Conservation (phyloP, 1,140 invertebrate genomes). For the Zaprionus kolodkinae region DNA sequence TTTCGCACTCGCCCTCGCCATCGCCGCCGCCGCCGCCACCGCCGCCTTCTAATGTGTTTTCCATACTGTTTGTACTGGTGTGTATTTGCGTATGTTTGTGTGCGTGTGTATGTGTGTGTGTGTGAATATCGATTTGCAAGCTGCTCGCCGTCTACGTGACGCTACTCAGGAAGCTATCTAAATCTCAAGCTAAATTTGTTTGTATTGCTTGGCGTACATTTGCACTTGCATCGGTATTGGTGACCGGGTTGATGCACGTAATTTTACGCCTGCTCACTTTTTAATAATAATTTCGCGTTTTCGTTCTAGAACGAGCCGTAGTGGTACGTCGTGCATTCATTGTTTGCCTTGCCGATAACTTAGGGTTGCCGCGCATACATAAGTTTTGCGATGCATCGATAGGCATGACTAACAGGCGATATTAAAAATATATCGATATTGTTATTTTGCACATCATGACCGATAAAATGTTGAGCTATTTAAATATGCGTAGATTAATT, state of each 20-base stretch:
- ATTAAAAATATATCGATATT: slow-evolving; percentile 16
- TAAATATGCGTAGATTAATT: not conserved
- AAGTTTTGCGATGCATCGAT: slow-evolving; percentile 15
- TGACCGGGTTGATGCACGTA: slow-evolving; percentile 48
- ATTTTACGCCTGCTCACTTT: slow-evolving; percentile 37
- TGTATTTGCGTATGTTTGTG: slow-evolving; percentile 46
- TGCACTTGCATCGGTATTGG: slow-evolving; percentile 45
- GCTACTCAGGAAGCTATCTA: slow-evolving; percentile 66
- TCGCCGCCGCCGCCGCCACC: slow-evolving; percentile 29
- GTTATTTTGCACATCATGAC: not conserved
- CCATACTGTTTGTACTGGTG: slow-evolving; percentile 61
- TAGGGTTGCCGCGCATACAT: slow-evolving; percentile 22
- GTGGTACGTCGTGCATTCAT: slow-evolving; percentile 53
- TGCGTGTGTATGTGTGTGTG: slow-evolving; percentile 36
- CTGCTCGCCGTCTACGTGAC: slow-evolving; percentile 73
- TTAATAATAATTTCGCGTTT: slow-evolving; percentile 56
- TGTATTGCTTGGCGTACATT: slow-evolving; percentile 33
- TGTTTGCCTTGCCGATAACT: slow-evolving; percentile 55
- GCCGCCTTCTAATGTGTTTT: slow-evolving; percentile 65
- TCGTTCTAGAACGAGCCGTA: slow-evolving; percentile 53
- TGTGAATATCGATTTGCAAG: slow-evolving; percentile 73
- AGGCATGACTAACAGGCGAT: not conserved
- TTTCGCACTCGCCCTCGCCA: slow-evolving; percentile 41
- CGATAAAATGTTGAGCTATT: not conserved
- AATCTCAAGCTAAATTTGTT: slow-evolving; percentile 46